A percentile compares a stretch with the other conserved stretches of the same genome.
Evolutionary conservation across 2,888 invertebrate genomes (phyloP).

Genomic region (Eumerus sabulonum): DNA sequence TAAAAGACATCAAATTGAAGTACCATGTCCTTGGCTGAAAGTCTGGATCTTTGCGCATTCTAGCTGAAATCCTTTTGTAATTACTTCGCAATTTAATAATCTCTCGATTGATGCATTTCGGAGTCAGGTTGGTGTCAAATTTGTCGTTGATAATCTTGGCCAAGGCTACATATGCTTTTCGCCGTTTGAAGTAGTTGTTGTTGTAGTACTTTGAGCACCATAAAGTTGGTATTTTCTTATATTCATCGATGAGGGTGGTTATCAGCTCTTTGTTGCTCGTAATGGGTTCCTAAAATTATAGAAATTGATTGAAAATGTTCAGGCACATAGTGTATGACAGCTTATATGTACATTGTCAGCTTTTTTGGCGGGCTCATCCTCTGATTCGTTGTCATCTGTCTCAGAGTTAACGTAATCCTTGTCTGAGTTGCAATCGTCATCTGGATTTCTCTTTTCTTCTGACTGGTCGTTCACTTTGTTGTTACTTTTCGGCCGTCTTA

Average conservation of each 20-base stretch:
- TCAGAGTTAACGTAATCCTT: background rate
- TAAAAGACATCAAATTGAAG: slow-evolving; percentile 41
- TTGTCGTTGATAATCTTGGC: slow-evolving; percentile 31
- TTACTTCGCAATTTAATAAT: slow-evolving; percentile 36
- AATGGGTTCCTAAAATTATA: slow-evolving; percentile 15
- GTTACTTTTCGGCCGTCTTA: slow-evolving; percentile 27
- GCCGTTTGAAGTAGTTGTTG: slow-evolving; percentile 21
- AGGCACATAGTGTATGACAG: too few species aligned
- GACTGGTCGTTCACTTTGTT: background rate
- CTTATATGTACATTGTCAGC: background rate
- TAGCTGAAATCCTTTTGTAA: slow-evolving; percentile 33
- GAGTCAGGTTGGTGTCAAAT: slow-evolving; percentile 28
- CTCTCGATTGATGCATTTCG: slow-evolving; percentile 23
- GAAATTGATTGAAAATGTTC: too few species aligned
- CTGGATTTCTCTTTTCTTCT: background rate
- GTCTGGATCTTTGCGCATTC: slow-evolving; percentile 12
- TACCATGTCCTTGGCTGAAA: slow-evolving; percentile 47
- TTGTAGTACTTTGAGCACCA: slow-evolving; percentile 49
- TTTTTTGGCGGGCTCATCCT: slow-evolving; percentile 10
- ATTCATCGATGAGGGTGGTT: slow-evolving; percentile 46
- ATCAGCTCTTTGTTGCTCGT: slow-evolving; percentile 40
- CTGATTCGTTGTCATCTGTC: background rate
- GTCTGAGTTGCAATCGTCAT: background rate
- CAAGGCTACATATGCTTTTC: slow-evolving; percentile 29
- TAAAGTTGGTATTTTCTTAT: slow-evolving; percentile 30